Percentiles rank a stretch among this genome's conserved stretches.
Evolutionary conservation across 2,113 vertebrate species (phyloP).

Genomic region (Heterochromis multidens): DNA sequence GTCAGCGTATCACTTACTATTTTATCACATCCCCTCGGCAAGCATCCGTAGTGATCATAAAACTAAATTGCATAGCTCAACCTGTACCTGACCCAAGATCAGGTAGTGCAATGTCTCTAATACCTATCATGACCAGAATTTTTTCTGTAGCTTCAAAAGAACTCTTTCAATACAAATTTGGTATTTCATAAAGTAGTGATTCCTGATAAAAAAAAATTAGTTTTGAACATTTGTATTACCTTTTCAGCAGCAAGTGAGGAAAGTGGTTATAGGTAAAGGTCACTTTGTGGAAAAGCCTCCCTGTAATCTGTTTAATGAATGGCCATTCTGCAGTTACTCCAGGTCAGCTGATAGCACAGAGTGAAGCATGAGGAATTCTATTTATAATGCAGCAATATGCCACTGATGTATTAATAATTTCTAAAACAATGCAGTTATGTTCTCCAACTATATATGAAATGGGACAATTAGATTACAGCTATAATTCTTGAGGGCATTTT

Average conservation of each 20-base stretch:
- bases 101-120: not conserved
- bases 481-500: not conserved
- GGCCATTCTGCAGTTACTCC: not conserved
- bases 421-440: not conserved
- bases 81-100: not conserved
- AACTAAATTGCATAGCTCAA: not conserved
- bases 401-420: not conserved
- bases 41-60: not conserved
- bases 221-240: not conserved
- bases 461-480: conserved; percentile 12
- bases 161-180: not conserved
- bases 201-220: not conserved
- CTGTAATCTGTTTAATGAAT: not conserved
- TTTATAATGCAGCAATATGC: not conserved
- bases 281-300: not conserved
- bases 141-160: not conserved
- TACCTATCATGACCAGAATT: not conserved
- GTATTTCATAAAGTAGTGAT: not conserved
- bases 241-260: not conserved
- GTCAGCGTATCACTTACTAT: not conserved
- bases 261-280: not conserved
- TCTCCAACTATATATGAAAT: not conserved
- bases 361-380: not conserved
- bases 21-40: not conserved
- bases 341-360: not conserved